Evolutionary conservation across 2,888 invertebrate species (phyloP).

Genomic region (Cosmorhoe ocellata): DNA sequence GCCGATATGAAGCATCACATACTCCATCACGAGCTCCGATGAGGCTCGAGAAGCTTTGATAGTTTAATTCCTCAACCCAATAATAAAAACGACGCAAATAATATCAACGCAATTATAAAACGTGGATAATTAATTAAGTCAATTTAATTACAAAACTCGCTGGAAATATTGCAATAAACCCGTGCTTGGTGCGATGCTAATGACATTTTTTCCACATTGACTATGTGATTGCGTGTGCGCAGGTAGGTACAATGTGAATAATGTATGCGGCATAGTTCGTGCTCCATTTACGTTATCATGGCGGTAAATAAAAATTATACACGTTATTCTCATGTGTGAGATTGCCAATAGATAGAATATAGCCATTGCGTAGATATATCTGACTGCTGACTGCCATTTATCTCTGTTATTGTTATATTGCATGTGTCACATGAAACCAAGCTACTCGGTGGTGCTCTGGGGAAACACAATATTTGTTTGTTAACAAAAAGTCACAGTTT

Average conservation of each 20-base stretch:
- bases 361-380: slow-evolving; percentile 13
- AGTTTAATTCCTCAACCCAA: slow-evolving; percentile 7
- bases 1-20: slow-evolving; percentile 62
- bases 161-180: slow-evolving; percentile 31
- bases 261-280: slow-evolving; percentile 69
- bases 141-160: slow-evolving; percentile 23
- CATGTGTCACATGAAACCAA: slow-evolving; percentile 24
- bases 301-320: slow-evolving; percentile 63
- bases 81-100: no score
- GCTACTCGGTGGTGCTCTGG: slow-evolving; percentile 14
- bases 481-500: background rate
- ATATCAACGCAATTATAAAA: slow-evolving; percentile 17
- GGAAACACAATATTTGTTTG: slow-evolving; percentile 30
- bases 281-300: slow-evolving; percentile 78
- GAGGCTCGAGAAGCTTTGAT: background rate
- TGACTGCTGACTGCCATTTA: slow-evolving; percentile 17
- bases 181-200: slow-evolving; percentile 50
- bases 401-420: slow-evolving; percentile 25
- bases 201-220: slow-evolving; percentile 62
- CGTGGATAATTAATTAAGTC: slow-evolving; percentile 15
- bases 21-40: slow-evolving; percentile 15
- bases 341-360: slow-evolving; percentile 50
- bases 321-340: slow-evolving; percentile 55
- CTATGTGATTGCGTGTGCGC: slow-evolving; percentile 68
- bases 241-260: slow-evolving; percentile 57